Base-by-base conservation (phyloP, 1,140 invertebrate genomes). In the Delia radicum region DNA sequence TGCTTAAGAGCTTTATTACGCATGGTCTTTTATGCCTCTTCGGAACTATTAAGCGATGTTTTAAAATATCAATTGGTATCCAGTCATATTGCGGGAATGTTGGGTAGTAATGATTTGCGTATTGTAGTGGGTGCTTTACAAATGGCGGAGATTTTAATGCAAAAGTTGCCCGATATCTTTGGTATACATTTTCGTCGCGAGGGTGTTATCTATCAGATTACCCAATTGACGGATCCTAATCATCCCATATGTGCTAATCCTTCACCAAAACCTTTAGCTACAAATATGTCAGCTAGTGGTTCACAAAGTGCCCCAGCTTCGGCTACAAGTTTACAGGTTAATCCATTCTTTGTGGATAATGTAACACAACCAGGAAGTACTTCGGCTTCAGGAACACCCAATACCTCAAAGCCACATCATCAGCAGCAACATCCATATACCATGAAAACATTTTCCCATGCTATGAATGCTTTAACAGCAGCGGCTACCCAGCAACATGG, bases 61-160 rank as follows among this genome's bases (percentile, higher is more conserved):
- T 88, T 98, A 8, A 96, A 96, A 85, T 95, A 95, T 87, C 96
- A 98, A 89, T 90, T 96, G 76, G 96, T 99, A 21, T 97, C 96
- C 24, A 98, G 96, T 79, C 96, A 99, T 85, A 96, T 99, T 81
- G 97, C 97, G 37, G 96, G 96, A 48, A 99, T 99, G 97, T 91
- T 99, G 90, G 96, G 96, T 0, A 98, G 97, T 0, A 94, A 93
- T 81, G 97, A 99, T 89, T 89, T 98, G 62, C 92, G 96, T 81
- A 98, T 99, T 80, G 96, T 98, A 26, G 97, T 99, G 65, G 96
- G 96, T 73, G 96, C 96, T n/a, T 87, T 99, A 48, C 97, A 99
- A 88, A 95, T 99, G 91, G 95, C 96, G 18, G 95, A 97, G 85
- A 96, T 99, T 79, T 87, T 99, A 18, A 98, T 99, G 95, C 93